Evolutionary conservation across 2,888 invertebrate species (phyloP), one percentile per base, ranked within the genome.

Genomic region (Clostera curtula): DNA sequence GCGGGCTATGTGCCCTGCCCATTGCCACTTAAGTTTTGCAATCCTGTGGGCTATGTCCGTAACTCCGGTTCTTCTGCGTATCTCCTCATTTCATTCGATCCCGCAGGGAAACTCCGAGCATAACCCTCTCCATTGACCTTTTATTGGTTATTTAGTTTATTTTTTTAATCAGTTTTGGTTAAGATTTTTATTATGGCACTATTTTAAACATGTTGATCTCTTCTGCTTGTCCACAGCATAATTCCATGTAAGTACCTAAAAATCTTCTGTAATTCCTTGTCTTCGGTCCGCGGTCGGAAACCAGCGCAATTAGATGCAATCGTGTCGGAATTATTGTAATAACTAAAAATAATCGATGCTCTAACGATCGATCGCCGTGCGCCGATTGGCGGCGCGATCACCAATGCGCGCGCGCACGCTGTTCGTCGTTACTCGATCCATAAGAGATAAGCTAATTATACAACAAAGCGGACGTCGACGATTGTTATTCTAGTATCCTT

Each of bases 311-410:
- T 82, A 83, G 71, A 67, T 64, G 67, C 67, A 75, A 75, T 83
- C 74, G 75, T 72, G 72, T 65, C 51, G 69, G 64, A 79, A 82
- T 83, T 82, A 83, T 83, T 82, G 73, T 83, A 82, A 82, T 83
- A 77, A 83, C 70, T 66, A 68, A 80, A 82, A 80, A 80, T 69
- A 79, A 79, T 79, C 68, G 71, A 74, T 74, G 55, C 47, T 68
- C 66, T 67, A 72, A 72, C 70, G 65, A 73, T 60, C 55, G 67
- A 64, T 66, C 55, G 68, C 45, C 42, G 72, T 49, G 34, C 61
- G 53, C 62, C 65, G 56, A 83, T 82, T 83, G 83, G 83, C 57
- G 61, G 61, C 58, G 52, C 49, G 55, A 54, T 59, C 63, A 54
- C 83, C 83, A 82, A 82, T 83, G 73, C 77, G 72, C 73, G 62